phyloP scores from a whole-genome alignment of 2,797 vertebrate species.

The Anolis apletophallus region DNA sequence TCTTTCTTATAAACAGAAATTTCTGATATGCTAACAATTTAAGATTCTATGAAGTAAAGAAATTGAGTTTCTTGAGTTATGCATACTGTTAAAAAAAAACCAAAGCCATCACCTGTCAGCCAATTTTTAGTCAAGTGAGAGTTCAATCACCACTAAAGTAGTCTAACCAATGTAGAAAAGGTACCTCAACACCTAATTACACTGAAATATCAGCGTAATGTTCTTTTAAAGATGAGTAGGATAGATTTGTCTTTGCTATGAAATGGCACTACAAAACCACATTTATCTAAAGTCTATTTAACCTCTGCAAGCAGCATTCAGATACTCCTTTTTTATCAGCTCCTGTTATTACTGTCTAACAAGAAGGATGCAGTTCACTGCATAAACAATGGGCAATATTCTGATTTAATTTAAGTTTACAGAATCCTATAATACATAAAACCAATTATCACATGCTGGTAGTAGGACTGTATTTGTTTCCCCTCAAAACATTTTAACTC shows the following conservation, averaged over 20 bases:
- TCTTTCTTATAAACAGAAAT: not conserved
- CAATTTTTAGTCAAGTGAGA: not conserved
- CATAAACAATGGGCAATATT: not conserved
- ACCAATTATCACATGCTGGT: not conserved
- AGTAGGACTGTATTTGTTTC: not conserved
- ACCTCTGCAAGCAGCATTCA: not conserved
- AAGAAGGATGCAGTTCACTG: not conserved
- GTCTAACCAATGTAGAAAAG: not conserved
- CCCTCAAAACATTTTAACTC: conserved; percentile 28
- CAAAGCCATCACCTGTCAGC: not conserved
- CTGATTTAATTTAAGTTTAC: not conserved
- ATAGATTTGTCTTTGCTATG: not conserved
- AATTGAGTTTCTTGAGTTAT: not conserved
- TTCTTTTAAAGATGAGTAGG: not conserved
- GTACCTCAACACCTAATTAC: too few species aligned
- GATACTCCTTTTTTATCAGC: not conserved
- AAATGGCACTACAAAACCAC: not conserved
- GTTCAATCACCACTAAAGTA: conserved; percentile 8
- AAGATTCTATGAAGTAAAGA: not conserved
- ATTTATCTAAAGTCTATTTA: not conserved
- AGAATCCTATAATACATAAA: not conserved
- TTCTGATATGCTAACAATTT: not conserved
- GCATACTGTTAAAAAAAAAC: not conserved
- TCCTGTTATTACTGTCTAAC: not conserved
- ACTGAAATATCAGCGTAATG: not conserved